Base-by-base conservation (phyloP, 2,888 invertebrate genomes). In the Ormyrus labotus region DNA sequence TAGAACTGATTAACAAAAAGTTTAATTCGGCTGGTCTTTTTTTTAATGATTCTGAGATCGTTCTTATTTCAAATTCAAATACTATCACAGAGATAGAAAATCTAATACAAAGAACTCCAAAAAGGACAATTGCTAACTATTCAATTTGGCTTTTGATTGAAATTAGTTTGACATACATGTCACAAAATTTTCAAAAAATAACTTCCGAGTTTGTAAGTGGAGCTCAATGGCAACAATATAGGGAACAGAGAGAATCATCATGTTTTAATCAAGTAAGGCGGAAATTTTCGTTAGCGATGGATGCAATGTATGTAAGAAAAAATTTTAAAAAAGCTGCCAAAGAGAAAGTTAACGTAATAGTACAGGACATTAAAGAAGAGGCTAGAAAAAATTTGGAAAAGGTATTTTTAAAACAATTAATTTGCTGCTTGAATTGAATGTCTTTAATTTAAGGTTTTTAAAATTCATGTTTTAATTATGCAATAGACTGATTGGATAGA, bases 321-420 rank as follows among this genome's bases (percentile, higher is more conserved):
- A 95, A 95, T 90, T 97, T 97, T 92, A 94, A 96, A 85, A 94
- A 96, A 89, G 94, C 95, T 79, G 95, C 96, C 0, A 95, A 96
- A 88, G 92, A 93, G 68, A 94, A 94, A 84, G 96, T 96, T 3
- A 89, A 95, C 83, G 96, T 96, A 90, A 96, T 97, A 95, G 96
- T 97, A 0, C 92, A 93, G 73, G 95, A 96, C 85, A 96, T 98
- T 85, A 93, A 96, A 82, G 92, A 92, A 76, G 95, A 96, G 84
- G 97, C 97, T 92, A 93, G 94, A 84, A 93, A 95, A 84, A 96
- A 97, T 47, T 90, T 97, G 78, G 92, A 92, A 13, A 92, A 94
- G 72, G 94, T 81, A 34, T 34, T 34, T 34, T 34, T 34, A 34
- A 34, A 34, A 34, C 34, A 34, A 34, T 34, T 34, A 34, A 34